Conservation (phyloP, 2,113 vertebrate species). For the Alectura lathami region DNA sequence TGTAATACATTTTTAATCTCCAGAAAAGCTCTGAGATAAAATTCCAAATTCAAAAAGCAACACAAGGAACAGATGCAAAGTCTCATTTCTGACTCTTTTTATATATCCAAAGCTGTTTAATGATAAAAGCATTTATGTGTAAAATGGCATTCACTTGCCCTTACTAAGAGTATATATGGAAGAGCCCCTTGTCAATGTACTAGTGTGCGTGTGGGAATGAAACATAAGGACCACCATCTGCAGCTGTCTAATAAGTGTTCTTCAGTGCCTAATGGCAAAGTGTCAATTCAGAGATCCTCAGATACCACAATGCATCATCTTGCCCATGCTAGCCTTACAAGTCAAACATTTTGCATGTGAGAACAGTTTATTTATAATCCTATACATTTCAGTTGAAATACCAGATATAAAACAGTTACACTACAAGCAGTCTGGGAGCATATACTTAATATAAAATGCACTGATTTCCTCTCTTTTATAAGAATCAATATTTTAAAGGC, state of each 20-base stretch:
- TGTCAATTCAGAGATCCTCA: slow-evolving; percentile 35
- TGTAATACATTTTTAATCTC: slow-evolving; percentile 22
- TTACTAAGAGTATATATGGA: slow-evolving; percentile 41
- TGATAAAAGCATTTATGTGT: slow-evolving; percentile 46
- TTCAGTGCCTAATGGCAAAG: slow-evolving; percentile 19
- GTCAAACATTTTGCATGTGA: slow-evolving; percentile 4
- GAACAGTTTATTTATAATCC: slow-evolving; percentile 37
- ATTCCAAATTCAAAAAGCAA: slow-evolving; percentile 8
- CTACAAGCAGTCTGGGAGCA: not conserved
- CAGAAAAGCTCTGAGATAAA: slow-evolving; percentile 1
- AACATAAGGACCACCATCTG: slow-evolving; percentile 61
- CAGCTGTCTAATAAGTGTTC: slow-evolving; percentile 29
- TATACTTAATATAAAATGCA: not conserved
- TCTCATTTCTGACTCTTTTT: slow-evolving; percentile 17
- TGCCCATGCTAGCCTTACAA: slow-evolving; percentile 42
- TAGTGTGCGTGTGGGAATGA: slow-evolving; percentile 30
- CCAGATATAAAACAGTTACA: slow-evolving; percentile 4
- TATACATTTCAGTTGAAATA: slow-evolving; percentile 17
- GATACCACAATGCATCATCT: slow-evolving; percentile 15
- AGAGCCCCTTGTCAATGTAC: slow-evolving; percentile 31
- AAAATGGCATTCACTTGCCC: slow-evolving; percentile 51
- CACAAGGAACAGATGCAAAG: slow-evolving; percentile 30
- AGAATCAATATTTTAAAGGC: not conserved
- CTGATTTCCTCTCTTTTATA: not conserved
- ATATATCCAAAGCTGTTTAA: slow-evolving; percentile 9